phyloP scores from a whole-genome alignment of 2,113 vertebrate genomes.

The Actenoides lindsayi region DNA sequence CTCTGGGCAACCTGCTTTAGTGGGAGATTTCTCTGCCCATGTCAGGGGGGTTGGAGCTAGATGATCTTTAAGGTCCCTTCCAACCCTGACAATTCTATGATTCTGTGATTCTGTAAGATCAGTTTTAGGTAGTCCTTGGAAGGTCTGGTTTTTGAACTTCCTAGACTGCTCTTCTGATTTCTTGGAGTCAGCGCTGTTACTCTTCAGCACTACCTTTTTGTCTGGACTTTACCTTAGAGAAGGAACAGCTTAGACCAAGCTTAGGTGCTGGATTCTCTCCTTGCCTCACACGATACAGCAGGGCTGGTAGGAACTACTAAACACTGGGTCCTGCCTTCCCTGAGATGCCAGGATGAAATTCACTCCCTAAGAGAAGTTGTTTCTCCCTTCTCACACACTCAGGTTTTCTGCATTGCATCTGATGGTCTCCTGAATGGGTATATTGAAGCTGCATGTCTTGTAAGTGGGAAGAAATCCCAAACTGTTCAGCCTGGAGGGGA shows the following conservation, averaged over 20 bases:
- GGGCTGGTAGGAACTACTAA: neutral
- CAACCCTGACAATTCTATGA: no score
- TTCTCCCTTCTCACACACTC: neutral
- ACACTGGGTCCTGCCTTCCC: neutral
- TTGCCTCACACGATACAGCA: neutral
- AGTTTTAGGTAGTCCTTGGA: neutral
- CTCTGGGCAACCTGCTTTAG: no score
- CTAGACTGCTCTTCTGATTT: neutral
- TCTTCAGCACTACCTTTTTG: neutral
- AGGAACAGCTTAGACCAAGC: neutral
- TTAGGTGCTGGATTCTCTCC: neutral
- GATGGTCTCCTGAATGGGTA: neutral
- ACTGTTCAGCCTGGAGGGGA: neutral
- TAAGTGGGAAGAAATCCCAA: neutral
- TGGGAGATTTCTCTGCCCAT: no score
- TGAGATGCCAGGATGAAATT: neutral
- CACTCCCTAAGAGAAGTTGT: neutral
- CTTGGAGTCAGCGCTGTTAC: neutral
- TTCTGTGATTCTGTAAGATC: no score
- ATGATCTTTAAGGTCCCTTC: no score
- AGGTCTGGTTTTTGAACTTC: neutral
- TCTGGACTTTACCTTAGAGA: neutral
- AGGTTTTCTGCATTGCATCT: neutral
- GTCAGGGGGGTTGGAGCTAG: no score
- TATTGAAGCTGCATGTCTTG: neutral